Conservation (phyloP, 2,888 invertebrate genomes). For the Conomelus anceps region DNA sequence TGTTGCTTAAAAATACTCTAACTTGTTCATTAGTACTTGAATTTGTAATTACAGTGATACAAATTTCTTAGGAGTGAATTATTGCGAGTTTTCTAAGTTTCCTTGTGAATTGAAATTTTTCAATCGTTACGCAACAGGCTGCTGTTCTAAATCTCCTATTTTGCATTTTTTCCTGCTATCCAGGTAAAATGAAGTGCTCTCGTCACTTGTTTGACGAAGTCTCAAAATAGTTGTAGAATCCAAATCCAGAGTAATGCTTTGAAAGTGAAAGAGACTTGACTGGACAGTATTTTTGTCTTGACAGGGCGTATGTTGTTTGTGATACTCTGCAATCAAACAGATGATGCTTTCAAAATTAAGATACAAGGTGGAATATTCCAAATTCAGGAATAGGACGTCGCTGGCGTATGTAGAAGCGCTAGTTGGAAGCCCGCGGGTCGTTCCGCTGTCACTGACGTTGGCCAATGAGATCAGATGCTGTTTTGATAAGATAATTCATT, state of each 20-base stretch:
- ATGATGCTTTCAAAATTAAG: neutral
- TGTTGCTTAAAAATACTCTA: no score
- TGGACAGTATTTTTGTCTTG: neutral
- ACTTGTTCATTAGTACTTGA: no score
- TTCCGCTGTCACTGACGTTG: neutral
- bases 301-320: neutral
- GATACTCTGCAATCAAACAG: neutral
- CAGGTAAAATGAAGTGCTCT: no score
- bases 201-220: neutral
- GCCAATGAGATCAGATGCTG: constrained; percentile 8
- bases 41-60: no score
- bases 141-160: no score
- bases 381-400: neutral
- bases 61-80: no score
- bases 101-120: no score
- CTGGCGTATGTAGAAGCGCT: neutral
- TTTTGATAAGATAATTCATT: constrained; percentile 10
- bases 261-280: neutral
- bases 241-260: neutral
- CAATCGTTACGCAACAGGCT: no score
- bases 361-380: neutral
- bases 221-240: neutral
- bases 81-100: no score
- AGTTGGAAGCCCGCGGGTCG: neutral
- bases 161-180: no score